phyloP scores from a whole-genome alignment of 2,113 vertebrate genomes.

The Hypanus sabinus region DNA sequence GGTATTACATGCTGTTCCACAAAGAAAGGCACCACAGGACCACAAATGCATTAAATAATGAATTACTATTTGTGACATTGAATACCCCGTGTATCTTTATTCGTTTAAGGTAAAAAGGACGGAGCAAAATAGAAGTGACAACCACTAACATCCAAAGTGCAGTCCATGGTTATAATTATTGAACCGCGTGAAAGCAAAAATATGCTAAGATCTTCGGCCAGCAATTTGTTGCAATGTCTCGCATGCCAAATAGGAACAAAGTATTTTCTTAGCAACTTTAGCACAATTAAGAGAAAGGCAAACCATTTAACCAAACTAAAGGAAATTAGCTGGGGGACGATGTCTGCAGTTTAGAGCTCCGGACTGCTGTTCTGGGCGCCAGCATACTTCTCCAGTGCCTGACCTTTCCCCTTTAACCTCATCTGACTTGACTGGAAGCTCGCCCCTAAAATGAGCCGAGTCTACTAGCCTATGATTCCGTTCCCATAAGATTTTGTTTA shows the following conservation, averaged over 20 bases:
- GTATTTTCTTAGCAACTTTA: constrained; percentile 21
- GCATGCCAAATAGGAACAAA: not conserved
- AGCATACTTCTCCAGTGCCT: constrained; percentile 60
- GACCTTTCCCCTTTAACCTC: constrained; percentile 65
- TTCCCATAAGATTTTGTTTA: constrained; percentile 55
- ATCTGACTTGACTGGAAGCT: constrained; percentile 47
- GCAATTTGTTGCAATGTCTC: not conserved
- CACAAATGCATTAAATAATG: not conserved
- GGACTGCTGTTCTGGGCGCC: constrained; percentile 69
- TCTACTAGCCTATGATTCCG: constrained; percentile 44
- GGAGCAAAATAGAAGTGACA: not conserved
- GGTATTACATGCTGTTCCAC: not conserved
- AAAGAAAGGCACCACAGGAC: not conserved
- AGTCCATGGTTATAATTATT: not conserved
- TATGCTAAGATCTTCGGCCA: not conserved
- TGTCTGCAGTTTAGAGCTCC: constrained; percentile 67
- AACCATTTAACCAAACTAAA: constrained; percentile 23
- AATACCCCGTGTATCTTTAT: not conserved
- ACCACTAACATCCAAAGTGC: not conserved
- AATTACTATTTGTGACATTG: not conserved
- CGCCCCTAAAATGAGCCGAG: constrained; percentile 6
- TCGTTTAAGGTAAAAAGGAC: not conserved
- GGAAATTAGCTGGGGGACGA: constrained; percentile 47
- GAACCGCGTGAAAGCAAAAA: not conserved
- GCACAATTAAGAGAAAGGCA: constrained; percentile 5